phyloP scores from a whole-genome alignment of 1,140 invertebrate species.

The Coelopa frigida region DNA sequence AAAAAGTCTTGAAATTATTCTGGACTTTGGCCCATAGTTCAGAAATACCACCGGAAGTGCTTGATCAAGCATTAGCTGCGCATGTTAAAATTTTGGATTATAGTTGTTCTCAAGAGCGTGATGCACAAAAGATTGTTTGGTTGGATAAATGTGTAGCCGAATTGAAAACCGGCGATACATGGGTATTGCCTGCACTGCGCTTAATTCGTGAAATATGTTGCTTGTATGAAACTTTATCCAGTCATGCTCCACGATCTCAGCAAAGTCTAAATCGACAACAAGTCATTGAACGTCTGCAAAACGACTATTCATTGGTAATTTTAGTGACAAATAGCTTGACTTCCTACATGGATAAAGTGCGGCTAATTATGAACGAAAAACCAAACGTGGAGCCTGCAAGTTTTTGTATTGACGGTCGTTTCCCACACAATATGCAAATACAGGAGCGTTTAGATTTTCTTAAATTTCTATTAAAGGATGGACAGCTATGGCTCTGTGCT shows the following conservation, averaged over 20 bases:
- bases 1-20: slow-evolving; percentile 93
- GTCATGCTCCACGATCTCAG: slow-evolving; percentile 59
- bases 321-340: slow-evolving; percentile 90
- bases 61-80: slow-evolving; percentile 91
- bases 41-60: slow-evolving; percentile 93
- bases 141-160: slow-evolving; percentile 93
- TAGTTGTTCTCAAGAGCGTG: slow-evolving; percentile 91
- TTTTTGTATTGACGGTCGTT: slow-evolving; percentile 81
- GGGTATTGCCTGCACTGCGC: slow-evolving; percentile 91
- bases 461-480: slow-evolving; percentile 85
- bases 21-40: slow-evolving; percentile 96
- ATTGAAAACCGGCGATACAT: slow-evolving; percentile 73
- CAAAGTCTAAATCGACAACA: slow-evolving; percentile 62
- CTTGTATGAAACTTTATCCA: slow-evolving; percentile 76
- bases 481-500: slow-evolving; percentile 90
- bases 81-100: slow-evolving; percentile 98
- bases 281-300: slow-evolving; percentile 87
- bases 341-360: slow-evolving; percentile 82
- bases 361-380: slow-evolving; percentile 62
- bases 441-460: slow-evolving; percentile 92
- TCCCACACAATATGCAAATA: slow-evolving; percentile 88
- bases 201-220: slow-evolving; percentile 94
- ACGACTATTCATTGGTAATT: slow-evolving; percentile 86
- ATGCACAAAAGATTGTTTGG: slow-evolving; percentile 94
- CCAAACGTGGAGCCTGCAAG: slow-evolving; percentile 71